Base-by-base conservation (phyloP, 2,888 invertebrate species). In the Onthophagus sagittarius region DNA sequence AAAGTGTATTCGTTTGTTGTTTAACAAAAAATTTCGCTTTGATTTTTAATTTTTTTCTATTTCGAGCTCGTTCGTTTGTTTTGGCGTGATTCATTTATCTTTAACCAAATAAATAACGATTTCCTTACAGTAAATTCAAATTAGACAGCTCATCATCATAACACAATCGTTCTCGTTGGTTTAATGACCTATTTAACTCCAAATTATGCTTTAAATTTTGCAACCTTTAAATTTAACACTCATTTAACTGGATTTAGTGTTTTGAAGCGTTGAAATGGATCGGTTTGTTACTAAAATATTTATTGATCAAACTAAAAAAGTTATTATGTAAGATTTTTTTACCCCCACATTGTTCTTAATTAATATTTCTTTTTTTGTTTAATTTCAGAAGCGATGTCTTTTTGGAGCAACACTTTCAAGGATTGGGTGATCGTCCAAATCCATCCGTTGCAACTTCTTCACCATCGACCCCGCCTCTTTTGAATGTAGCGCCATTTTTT, bases 351-450 rank as follows among this genome's bases (percentile, higher is more conserved):
- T 53, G 39, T 53, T 53, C 2, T 53, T 53, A n/a, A n/a, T 69
- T 69, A 53, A 72, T 71, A 0, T 63, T 53, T 39, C 63, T 62
- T 79, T 75, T n/a, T 73, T 74, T 78, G 77, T 78, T 75, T 85
- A 85, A 82, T 91, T 91, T 0, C 90, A 93, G 93, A 87, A 92
- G 91, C 87, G 85, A 85, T 79, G 92, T 92, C 77, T 93, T 93
- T 84, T 88, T 93, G 81, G 93, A 93, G 83, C 92, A 92, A 62
- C 92, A 92, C 83, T 87, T 92, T 77, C 91, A 92, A 82, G 90
- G 90, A 69, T 86, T 91, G 82, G 86, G 85, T 69, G 82, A 83
- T 76, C 81, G 83, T n/a, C 83, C 81, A 75, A 84, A 81, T 77
- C 82, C 79, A 65, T 81, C 80, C 6, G 79, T 80, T 71, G 88